Base-by-base conservation (phyloP, 1,140 invertebrate species). In the Bombus consobrinus region DNA sequence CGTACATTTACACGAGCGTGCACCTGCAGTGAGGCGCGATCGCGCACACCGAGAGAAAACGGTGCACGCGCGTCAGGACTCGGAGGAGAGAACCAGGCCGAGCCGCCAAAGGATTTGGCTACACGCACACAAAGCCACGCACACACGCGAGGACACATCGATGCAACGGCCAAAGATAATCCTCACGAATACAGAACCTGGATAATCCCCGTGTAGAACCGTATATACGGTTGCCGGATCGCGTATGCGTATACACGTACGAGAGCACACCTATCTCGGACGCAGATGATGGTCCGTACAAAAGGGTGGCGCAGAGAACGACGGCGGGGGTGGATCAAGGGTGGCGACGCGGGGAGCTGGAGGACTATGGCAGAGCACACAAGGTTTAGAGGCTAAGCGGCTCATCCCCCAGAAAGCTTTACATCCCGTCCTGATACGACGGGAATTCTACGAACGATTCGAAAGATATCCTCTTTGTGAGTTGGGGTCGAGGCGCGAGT, bases 351-450 rank as follows among this genome's bases (percentile, higher is more conserved):
- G 82, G 83, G 80, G 81, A 59, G 73, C 73, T 79, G 85, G 76
- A 90, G 89, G 89, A 89, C 92, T 91, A 88, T 89, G 90, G 88
- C 89, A 91, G 90, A 91, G 93, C 93, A 93, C 91, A 94, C 92
- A 93, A 94, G 94, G 93, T 95, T 95, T 95, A 95, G 91, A 93
- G 93, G 92, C 92, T 95, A 95, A 95, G 94, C 94, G 94, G 95
- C 93, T 95, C 94, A 95, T 95, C 94, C 93, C 91, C 90, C 89
- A 89, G 91, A 90, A 93, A 94, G 93, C 93, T 94, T 93, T 94
- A 93, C 93, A 93, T 94, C 93, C 92, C 92, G 91, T 86, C 88
- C 91, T 90, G 91, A 94, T 92, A 93, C 92, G 91, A 89, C 87
- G 90, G 82, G 89, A 91, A 93, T 93, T 91, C 91, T 92, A 90